Conservation (phyloP, 2,888 invertebrate species). For the Ichneumoninae sp. region DNA sequence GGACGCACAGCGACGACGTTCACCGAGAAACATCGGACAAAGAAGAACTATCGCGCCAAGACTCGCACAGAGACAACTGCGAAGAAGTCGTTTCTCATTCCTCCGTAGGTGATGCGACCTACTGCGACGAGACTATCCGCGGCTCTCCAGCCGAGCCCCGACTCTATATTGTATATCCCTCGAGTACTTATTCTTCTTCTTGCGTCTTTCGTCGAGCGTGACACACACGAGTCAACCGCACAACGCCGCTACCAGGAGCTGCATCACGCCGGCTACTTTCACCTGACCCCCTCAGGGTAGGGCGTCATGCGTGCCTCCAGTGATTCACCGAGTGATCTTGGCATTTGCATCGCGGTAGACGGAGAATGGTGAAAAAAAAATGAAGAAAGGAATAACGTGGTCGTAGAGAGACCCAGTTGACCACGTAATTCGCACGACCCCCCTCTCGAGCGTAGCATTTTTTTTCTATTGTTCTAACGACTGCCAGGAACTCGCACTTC, state of each 20-base stretch:
- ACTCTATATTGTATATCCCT: background rate
- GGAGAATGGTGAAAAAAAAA: conserved; percentile 16
- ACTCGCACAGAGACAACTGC: conserved; percentile 22
- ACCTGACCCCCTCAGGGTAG: conserved; percentile 64
- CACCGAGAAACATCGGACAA: conserved; percentile 20
- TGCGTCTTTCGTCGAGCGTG: conserved; percentile 50
- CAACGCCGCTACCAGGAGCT: conserved; percentile 52
- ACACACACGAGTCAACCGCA: conserved; percentile 64
- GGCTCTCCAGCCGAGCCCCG: conserved; percentile 15
- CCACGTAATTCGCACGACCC: conserved; percentile 30
- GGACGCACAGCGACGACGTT: conserved; percentile 10
- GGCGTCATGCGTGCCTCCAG: conserved; percentile 54
- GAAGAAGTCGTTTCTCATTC: conserved; percentile 29
- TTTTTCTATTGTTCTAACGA: conserved; percentile 5
- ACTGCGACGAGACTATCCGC: conserved; percentile 59
- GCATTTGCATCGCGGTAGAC: conserved; percentile 65
- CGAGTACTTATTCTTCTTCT: conserved; percentile 38
- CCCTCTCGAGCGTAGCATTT: conserved; percentile 9
- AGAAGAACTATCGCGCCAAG: conserved; percentile 48
- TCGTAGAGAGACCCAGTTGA: conserved; percentile 29
- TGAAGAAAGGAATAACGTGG: conserved; percentile 11
- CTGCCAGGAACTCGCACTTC: background rate
- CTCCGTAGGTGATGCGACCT: conserved; percentile 57
- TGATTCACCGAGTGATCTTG: conserved; percentile 70
- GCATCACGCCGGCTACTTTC: conserved; percentile 66